phyloP scores from a whole-genome alignment of 2,888 invertebrate genomes.

The Platerodrilus igneus region DNA sequence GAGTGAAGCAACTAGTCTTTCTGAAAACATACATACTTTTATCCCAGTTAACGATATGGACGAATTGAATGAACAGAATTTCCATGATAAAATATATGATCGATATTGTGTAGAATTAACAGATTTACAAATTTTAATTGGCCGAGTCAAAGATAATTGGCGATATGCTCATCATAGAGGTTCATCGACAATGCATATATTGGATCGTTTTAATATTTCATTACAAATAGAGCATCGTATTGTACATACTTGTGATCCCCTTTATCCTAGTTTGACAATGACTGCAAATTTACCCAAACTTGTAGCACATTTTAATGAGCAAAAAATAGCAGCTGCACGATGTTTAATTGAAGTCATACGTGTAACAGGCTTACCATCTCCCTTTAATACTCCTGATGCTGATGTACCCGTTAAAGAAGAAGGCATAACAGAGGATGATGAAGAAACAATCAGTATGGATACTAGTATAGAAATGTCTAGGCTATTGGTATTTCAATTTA shows the following conservation, averaged over 20 bases:
- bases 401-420: slow-evolving; percentile 30
- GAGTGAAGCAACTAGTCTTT: slow-evolving; percentile 65
- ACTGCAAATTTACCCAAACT: slow-evolving; percentile 83
- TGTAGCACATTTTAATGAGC: slow-evolving; percentile 86
- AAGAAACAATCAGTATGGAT: slow-evolving; percentile 50
- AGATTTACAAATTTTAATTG: slow-evolving; percentile 82
- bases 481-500: slow-evolving; percentile 78
- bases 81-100: slow-evolving; percentile 71
- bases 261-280: slow-evolving; percentile 78
- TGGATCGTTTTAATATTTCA: slow-evolving; percentile 57
- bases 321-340: slow-evolving; percentile 69
- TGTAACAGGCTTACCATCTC: slow-evolving; percentile 47
- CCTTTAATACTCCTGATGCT: slow-evolving; percentile 43
- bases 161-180: slow-evolving; percentile 80
- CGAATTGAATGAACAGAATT: slow-evolving; percentile 54
- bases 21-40: slow-evolving; percentile 45
- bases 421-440: slow-evolving; percentile 34
- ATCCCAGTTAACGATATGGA: slow-evolving; percentile 25
- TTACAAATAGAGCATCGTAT: slow-evolving; percentile 73
- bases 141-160: slow-evolving; percentile 86
- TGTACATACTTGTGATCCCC: slow-evolving; percentile 78
- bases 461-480: slow-evolving; percentile 56
- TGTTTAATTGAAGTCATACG: slow-evolving; percentile 51
- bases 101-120: slow-evolving; percentile 75
- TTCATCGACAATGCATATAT: slow-evolving; percentile 78